Evolutionary conservation across 2,888 invertebrate genomes (phyloP).

Genomic region (Philereme vetulata): DNA sequence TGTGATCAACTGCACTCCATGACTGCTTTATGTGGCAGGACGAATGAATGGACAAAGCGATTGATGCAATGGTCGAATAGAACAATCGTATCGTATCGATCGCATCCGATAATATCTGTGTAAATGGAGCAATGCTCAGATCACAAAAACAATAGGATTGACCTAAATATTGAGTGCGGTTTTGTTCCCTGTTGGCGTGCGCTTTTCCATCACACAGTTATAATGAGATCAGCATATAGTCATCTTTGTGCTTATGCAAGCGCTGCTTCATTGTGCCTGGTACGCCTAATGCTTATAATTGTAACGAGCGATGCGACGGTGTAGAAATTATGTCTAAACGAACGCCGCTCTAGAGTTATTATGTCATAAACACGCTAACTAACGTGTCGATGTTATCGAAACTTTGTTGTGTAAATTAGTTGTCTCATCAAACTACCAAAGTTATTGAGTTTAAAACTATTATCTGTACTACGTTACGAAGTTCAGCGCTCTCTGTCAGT

Average conservation of each 20-base stretch:
- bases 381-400: background rate
- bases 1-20: conserved; percentile 1
- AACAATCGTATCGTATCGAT: conserved; percentile 24
- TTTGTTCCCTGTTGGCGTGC: conserved; percentile 50
- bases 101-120: conserved; percentile 27
- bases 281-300: conserved; percentile 35
- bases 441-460: background rate
- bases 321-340: conserved; percentile 4
- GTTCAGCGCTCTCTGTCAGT: too few relatives aligned
- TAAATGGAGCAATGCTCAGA: conserved; percentile 33
- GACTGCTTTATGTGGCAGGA: conserved; percentile 2
- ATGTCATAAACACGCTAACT: background rate
- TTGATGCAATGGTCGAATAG: conserved; percentile 8
- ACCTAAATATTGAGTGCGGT: conserved; percentile 60
- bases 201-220: conserved; percentile 64
- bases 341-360: background rate
- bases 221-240: conserved; percentile 66
- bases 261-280: conserved; percentile 38
- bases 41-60: conserved; percentile 4
- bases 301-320: conserved; percentile 46
- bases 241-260: conserved; percentile 52
- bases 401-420: too few relatives aligned
- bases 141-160: conserved; percentile 58
- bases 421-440: background rate
- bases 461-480: too few relatives aligned